Evolutionary conservation across 2,888 invertebrate genomes (phyloP).

Genomic region (Zeuzera pyrina): DNA sequence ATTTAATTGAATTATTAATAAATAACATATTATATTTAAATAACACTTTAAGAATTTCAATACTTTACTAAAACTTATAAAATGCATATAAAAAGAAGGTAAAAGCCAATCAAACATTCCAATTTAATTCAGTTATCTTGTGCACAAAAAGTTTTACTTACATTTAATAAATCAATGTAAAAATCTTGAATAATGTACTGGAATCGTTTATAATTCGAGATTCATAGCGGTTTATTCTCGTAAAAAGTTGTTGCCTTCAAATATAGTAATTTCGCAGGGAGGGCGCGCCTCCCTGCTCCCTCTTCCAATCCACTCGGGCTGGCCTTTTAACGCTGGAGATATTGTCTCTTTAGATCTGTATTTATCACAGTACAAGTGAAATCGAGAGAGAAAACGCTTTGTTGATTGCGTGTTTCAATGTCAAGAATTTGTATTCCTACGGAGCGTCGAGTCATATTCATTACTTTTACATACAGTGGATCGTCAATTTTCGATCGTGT

Average conservation of each 20-base stretch:
- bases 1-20: too few relatives aligned
- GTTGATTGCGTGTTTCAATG: constrained; percentile 5
- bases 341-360: constrained; percentile 71
- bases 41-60: too few relatives aligned
- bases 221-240: constrained; percentile 70
- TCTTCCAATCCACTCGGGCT: constrained; percentile 47
- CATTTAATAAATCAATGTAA: constrained; percentile 21
- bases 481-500: too few relatives aligned
- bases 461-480: too few relatives aligned
- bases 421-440: constrained; percentile 1
- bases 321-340: constrained; percentile 70
- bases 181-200: constrained; percentile 26
- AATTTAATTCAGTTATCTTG: too few relatives aligned
- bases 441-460: too few relatives aligned
- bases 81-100: too few relatives aligned
- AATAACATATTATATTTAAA: too few relatives aligned
- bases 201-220: constrained; percentile 66
- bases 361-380: constrained; percentile 52
- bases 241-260: constrained; percentile 72
- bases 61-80: too few relatives aligned
- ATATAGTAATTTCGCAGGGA: constrained; percentile 69
- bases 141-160: constrained; percentile 6
- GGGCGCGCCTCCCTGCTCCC: constrained; percentile 32
- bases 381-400: constrained; percentile 30
- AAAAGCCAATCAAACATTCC: too few relatives aligned